phyloP scores from a whole-genome alignment of 2,797 vertebrate genomes.

The Brotula barbata region DNA sequence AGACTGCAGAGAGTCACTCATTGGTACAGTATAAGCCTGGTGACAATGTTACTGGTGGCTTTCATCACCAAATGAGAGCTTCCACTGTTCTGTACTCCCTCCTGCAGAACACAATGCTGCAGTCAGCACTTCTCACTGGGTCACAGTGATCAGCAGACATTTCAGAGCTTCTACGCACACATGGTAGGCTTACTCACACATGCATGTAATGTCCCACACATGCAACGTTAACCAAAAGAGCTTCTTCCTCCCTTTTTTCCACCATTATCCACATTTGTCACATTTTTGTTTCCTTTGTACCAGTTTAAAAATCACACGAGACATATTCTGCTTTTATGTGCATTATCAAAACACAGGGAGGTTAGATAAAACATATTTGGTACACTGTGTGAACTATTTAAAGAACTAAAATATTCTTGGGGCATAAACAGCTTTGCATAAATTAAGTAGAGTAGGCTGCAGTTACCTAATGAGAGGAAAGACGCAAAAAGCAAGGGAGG shows the following conservation, averaged over 20 bases:
- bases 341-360: conserved; percentile 60
- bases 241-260: conserved; percentile 35
- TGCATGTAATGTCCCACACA: not conserved
- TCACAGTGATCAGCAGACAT: conserved; percentile 58
- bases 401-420: conserved; percentile 66
- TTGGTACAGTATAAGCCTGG: conserved; percentile 31
- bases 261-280: conserved; percentile 62
- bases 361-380: conserved; percentile 67
- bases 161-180: conserved; percentile 24
- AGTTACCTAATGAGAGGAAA: conserved; percentile 67
- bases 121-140: conserved; percentile 64
- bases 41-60: conserved; percentile 59
- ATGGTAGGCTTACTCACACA: not conserved
- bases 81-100: conserved; percentile 42
- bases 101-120: conserved; percentile 52
- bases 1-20: conserved; percentile 13
- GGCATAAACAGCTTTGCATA: conserved; percentile 71
- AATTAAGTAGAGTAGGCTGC: conserved; percentile 57
- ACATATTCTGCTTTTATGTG: conserved; percentile 58
- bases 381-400: conserved; percentile 67
- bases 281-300: conserved; percentile 48
- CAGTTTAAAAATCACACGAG: conserved; percentile 67
- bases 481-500: conserved; percentile 23
- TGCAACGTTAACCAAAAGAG: conserved; percentile 26
- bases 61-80: conserved; percentile 47